These are phyloP conservation scores for Encarsia formosa DNA, from an alignment of 2,888 invertebrate genomes.

Conservation along the genomic window DNA sequence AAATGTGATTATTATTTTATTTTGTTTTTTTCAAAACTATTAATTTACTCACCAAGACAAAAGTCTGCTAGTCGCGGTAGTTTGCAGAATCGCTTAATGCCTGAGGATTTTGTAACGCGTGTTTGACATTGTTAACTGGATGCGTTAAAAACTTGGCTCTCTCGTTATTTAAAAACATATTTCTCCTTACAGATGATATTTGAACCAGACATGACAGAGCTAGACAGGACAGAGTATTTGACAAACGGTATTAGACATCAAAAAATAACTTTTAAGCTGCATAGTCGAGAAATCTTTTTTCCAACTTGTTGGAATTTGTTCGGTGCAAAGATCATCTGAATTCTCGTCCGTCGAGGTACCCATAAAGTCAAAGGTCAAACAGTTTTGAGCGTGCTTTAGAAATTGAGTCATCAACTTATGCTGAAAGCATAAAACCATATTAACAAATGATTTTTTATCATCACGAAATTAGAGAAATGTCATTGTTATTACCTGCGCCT, in stretches of 20 bases:
- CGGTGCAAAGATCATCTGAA: constrained; percentile 93
- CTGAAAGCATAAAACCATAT: constrained; percentile 45
- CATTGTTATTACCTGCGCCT: constrained; percentile 60
- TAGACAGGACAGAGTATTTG: constrained; percentile 80
- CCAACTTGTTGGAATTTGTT: constrained; percentile 98
- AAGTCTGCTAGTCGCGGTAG: constrained; percentile 97
- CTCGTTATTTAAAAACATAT: constrained; percentile 92
- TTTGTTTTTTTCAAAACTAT: not conserved
- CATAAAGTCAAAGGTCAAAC: constrained; percentile 96
- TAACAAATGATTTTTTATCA: not conserved
- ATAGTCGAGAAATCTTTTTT: constrained; percentile 93
- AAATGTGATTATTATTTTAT: not conserved
- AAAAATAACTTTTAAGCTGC: constrained; percentile 92
- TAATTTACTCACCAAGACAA: constrained; percentile 63
- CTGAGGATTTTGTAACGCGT: constrained; percentile 90
- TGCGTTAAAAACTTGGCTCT: constrained; percentile 89
- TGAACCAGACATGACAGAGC: constrained; percentile 93
- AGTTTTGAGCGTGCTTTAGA: constrained; percentile 84
- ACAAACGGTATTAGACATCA: constrained; percentile 86
- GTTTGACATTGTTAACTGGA: constrained; percentile 85
- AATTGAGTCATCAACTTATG: constrained; percentile 77
- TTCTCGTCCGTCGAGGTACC: constrained; percentile 96
- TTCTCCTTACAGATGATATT: constrained; percentile 90
- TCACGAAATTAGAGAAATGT: not conserved
- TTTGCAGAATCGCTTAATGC: constrained; percentile 90